phyloP scores from a whole-genome alignment of 2,797 vertebrate genomes.

The Pangasius sanitwongsei region DNA sequence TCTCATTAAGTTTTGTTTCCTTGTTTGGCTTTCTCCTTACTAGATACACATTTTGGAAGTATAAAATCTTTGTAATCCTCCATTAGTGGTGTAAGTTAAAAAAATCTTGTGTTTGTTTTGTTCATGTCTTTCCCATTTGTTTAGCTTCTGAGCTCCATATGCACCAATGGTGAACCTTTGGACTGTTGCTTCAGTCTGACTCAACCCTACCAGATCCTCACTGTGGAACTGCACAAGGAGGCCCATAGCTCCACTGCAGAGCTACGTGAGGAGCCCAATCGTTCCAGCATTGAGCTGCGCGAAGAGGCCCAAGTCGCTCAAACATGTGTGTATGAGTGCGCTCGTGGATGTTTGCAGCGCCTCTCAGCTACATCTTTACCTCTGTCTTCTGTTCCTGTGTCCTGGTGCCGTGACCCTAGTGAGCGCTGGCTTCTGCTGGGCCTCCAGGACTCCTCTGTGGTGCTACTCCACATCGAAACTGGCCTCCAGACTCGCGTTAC shows the following conservation, averaged over 20 bases:
- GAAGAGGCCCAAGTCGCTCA: constrained; percentile 69
- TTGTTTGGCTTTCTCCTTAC: background rate
- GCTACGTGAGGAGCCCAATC: constrained; percentile 64
- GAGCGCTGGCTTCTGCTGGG: constrained; percentile 85
- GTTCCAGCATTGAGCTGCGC: constrained; percentile 44
- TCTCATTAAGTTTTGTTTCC: background rate
- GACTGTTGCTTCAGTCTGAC: constrained; percentile 83
- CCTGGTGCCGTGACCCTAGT: constrained; percentile 80
- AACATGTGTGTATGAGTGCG: constrained; percentile 81
- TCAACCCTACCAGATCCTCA: constrained; percentile 84
- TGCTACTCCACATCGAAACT: constrained; percentile 83
- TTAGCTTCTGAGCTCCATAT: constrained; percentile 82
- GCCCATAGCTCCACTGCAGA: constrained; percentile 42
- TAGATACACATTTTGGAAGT: background rate
- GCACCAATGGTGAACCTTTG: constrained; percentile 81
- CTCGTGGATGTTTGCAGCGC: constrained; percentile 77
- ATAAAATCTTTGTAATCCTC: background rate
- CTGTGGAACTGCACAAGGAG: constrained; percentile 78
- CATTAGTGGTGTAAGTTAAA: background rate
- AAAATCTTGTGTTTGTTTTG: background rate
- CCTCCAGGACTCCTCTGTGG: constrained; percentile 86
- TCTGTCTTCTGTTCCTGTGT: constrained; percentile 77
- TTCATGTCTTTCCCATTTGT: background rate
- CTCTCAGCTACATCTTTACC: constrained; percentile 78
- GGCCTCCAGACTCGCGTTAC: constrained; percentile 76